A percentile compares a stretch with the other conserved stretches of the same genome.
Conservation (phyloP, 2,113 vertebrate genomes). For the Phoenicopterus ruber region DNA sequence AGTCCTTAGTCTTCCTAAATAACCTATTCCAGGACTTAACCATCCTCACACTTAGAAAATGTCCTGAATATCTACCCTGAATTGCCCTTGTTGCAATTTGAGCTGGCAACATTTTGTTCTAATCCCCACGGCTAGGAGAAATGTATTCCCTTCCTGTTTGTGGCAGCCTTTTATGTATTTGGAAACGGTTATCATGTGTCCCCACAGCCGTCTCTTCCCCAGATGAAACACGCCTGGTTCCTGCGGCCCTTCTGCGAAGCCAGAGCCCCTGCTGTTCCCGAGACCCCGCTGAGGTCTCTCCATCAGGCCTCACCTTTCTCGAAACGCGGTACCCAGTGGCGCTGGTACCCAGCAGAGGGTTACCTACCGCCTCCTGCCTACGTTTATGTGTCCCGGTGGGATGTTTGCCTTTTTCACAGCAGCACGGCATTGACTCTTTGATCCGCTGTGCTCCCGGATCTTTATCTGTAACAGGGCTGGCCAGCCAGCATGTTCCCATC, state of each 20-base stretch:
- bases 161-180: not conserved
- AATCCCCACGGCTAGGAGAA: not conserved
- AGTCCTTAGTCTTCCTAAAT: not conserved
- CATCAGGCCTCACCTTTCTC: not conserved
- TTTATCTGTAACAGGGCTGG: not conserved
- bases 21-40: not conserved
- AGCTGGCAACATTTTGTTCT: not conserved
- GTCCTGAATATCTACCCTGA: not conserved
- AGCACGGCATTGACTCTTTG: not conserved
- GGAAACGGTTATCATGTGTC: not conserved
- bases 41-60: not conserved
- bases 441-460: not conserved
- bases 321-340: accelerated
- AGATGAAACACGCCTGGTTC: accelerated
- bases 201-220: not conserved
- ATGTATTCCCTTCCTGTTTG: not conserved
- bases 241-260: not conserved
- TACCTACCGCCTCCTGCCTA: accelerated
- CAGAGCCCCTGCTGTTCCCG: accelerated
- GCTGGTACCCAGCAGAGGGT: not conserved
- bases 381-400: accelerated
- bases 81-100: not conserved
- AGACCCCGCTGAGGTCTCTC: not conserved
- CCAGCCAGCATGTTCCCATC: not conserved
- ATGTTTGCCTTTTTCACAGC: not conserved